A percentile compares a stretch with the other conserved stretches of the same genome.
phyloP scores from a whole-genome alignment of 2,113 vertebrate genomes.

The Callospermophilus lateralis region DNA sequence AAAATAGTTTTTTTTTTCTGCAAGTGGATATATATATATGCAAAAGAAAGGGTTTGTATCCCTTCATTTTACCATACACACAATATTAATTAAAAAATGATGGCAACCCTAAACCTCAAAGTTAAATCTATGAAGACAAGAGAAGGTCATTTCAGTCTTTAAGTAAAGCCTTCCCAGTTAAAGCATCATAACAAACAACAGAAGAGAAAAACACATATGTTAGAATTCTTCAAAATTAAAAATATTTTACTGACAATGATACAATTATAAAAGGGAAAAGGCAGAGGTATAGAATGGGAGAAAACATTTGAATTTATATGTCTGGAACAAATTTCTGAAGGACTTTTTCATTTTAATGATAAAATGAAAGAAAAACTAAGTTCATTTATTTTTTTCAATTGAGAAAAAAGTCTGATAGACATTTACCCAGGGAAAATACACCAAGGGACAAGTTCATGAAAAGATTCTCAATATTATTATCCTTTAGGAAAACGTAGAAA shows the following conservation, averaged over 20 bases:
- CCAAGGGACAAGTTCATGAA: no score
- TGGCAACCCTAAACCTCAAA: not conserved
- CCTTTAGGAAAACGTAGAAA: not conserved
- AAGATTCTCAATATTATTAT: not conserved
- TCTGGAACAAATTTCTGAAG: not conserved
- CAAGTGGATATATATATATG: not conserved
- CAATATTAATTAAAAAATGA: not conserved
- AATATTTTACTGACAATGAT: not conserved
- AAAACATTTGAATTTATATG: not conserved
- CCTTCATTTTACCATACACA: not conserved
- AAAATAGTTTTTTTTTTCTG: not conserved
- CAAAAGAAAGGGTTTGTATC: not conserved
- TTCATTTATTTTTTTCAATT: not conserved
- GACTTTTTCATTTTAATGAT: not conserved
- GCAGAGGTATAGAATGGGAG: not conserved
- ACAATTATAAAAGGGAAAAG: not conserved
- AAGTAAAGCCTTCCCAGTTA: not conserved
- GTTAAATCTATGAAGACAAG: not conserved
- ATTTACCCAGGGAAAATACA: no score
- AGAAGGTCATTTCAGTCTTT: not conserved
- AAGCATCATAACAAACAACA: not conserved
- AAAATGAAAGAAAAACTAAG: not conserved
- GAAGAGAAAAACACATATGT: not conserved
- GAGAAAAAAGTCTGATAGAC: not conserved
- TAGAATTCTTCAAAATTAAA: not conserved